Base-by-base conservation (phyloP, 2,113 vertebrate genomes). In the Pithys albifrons region DNA sequence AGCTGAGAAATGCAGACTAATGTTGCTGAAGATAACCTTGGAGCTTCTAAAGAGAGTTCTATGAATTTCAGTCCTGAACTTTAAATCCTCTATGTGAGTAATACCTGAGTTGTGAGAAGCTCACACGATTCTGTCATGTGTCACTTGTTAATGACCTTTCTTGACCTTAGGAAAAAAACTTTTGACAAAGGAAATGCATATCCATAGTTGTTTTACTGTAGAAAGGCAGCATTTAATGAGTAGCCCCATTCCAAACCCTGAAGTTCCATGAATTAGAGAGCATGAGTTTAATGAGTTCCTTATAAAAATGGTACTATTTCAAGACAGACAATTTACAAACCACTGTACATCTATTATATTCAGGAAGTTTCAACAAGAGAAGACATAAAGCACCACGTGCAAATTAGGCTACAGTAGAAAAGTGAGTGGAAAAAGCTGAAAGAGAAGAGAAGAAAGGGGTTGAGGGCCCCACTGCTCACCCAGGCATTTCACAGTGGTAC, bases 61-160 rank as follows among this genome's bases (percentile, higher is more conserved):
- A 25, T 88, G 67, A 92, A 96, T 96, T 97, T 81, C 84, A 88
- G 69, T 92, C 92, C 76, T 94, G 90, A 95, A 52, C 64, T 94
- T 90, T 85, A 57, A 93, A 25, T 91, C n/a, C n/a, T 82, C 28
- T 52, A 28, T 86, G 39, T 37, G 54, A 81, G 41, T 45, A 69
- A 55, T 84, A 75, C 48, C 22, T 86, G 86, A 84, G 29, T 74
- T 48, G 72, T 85, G 57, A 89, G 51, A 88, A 79, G 19, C 37
- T 77, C 39, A 72, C 41, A 45, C 16, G 7, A 8, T 89, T 91
- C 43, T 77, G 25, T 72, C 43, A 72, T 39, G 17, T 39, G 35
- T 71, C 23, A 28, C 25, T 94, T 91, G 7, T 49, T 83, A 81
- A 65, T 79, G 80, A 85, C 31, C 14, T 94, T 75, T 57, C 69